These are phyloP conservation scores for Nymphalis urticae DNA, from an alignment of 2,888 invertebrate species.

Conservation along the genomic window DNA sequence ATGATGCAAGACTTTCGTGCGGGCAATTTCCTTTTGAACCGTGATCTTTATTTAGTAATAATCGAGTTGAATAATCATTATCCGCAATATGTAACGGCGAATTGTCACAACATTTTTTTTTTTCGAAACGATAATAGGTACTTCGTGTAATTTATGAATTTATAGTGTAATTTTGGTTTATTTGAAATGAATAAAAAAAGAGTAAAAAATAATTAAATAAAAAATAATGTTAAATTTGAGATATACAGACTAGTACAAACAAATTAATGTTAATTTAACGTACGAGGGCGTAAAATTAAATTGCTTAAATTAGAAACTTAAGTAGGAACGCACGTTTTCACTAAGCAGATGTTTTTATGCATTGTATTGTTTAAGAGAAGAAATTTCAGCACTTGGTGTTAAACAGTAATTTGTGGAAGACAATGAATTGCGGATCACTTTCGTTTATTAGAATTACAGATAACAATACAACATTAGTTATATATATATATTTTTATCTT, in stretches of 20 bases:
- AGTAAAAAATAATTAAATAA: too few relatives aligned
- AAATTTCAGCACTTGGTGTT: conserved; percentile 56
- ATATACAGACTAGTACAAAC: background rate
- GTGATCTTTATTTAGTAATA: conserved; percentile 22
- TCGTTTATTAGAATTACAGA: conserved; percentile 50
- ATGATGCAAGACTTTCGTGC: conserved; percentile 60
- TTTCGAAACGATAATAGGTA: too few relatives aligned
- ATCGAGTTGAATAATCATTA: conserved; percentile 2
- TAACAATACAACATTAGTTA: background rate
- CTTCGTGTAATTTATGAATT: too few relatives aligned
- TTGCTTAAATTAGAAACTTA: conserved; percentile 3
- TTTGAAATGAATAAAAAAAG: too few relatives aligned
- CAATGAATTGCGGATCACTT: conserved; percentile 65
- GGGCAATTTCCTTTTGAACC: conserved; percentile 54
- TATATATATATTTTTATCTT: too few relatives aligned
- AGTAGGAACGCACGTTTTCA: conserved; percentile 6
- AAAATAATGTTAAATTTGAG: too few relatives aligned
- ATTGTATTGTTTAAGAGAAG: conserved; percentile 27
- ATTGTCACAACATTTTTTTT: background rate
- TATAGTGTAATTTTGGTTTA: too few relatives aligned
- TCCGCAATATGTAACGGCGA: background rate
- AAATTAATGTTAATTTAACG: background rate
- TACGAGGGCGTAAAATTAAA: conserved; percentile 3
- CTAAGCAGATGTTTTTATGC: conserved; percentile 10
- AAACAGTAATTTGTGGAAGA: conserved; percentile 69